Percentiles rank a stretch among this genome's conserved stretches.
Evolutionary conservation across 2,797 vertebrate species (phyloP).

Genomic region (Acrocephalus scirpaceus): DNA sequence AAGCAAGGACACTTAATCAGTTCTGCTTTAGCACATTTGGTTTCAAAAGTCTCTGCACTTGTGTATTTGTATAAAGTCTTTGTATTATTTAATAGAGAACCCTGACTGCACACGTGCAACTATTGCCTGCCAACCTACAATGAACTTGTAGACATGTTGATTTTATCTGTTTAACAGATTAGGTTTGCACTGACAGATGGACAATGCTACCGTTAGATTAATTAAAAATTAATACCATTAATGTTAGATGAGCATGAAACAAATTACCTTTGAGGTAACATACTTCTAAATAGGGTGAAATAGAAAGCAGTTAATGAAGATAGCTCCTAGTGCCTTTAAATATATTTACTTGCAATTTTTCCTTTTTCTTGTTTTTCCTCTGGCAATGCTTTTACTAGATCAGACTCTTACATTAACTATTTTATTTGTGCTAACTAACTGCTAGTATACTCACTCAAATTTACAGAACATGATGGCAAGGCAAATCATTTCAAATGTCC

Average conservation of each 20-base stretch:
- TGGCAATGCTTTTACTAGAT: background rate
- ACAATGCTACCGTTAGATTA: constrained; percentile 57
- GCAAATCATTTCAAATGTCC: background rate
- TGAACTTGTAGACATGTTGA: constrained; percentile 64
- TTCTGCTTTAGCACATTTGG: background rate
- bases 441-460: background rate
- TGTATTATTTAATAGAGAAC: constrained; percentile 43
- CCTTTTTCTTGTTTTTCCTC: background rate
- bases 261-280: constrained; percentile 60
- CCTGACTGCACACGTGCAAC: constrained; percentile 4
- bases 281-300: constrained; percentile 4
- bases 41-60: background rate
- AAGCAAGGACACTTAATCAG: background rate
- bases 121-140: constrained; percentile 20
- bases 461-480: background rate
- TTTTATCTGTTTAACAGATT: constrained; percentile 64
- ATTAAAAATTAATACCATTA: constrained; percentile 71
- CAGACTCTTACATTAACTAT: background rate
- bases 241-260: constrained; percentile 56
- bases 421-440: constrained; percentile 14
- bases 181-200: constrained; percentile 64
- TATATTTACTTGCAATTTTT: background rate
- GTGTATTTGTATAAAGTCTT: background rate
- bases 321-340: background rate
- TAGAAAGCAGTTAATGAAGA: background rate